Percentiles rank a stretch among this genome's conserved stretches.
Evolutionary conservation across 1,140 invertebrate species (phyloP).

Genomic region (Lordiphosa stackelbergi): DNA sequence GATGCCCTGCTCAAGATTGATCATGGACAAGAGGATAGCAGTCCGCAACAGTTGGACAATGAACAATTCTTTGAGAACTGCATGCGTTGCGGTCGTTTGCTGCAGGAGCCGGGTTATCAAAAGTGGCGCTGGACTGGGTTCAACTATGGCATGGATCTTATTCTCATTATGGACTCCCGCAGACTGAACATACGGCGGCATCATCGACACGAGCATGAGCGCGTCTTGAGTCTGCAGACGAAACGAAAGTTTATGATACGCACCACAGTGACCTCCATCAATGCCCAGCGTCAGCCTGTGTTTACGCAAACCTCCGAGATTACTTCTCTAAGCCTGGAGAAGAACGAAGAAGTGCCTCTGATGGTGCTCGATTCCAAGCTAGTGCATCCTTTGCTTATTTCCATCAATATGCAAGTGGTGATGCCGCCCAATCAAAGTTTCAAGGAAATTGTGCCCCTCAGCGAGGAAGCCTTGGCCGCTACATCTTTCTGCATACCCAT

Average conservation of each 20-base stretch:
- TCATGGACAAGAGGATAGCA: conserved; percentile 83
- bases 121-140: conserved; percentile 89
- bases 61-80: conserved; percentile 81
- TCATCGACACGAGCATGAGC: conserved; percentile 81
- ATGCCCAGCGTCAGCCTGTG: conserved; percentile 82
- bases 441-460: conserved; percentile 55
- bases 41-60: conserved; percentile 79
- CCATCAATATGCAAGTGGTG: conserved; percentile 84
- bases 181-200: conserved; percentile 81
- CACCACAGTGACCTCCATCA: conserved; percentile 82
- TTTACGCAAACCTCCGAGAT: conserved; percentile 82
- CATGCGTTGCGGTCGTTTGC: conserved; percentile 82
- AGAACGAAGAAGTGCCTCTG: conserved; percentile 83
- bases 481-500: conserved; percentile 58
- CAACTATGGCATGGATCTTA: conserved; percentile 85
- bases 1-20: conserved; percentile 84
- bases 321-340: conserved; percentile 80
- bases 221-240: conserved; percentile 81
- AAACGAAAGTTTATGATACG: conserved; percentile 81
- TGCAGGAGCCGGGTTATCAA: conserved; percentile 81
- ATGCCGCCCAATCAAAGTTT: conserved; percentile 78
- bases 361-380: conserved; percentile 81
- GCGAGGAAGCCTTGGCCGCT: conserved; percentile 37
- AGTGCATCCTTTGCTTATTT: conserved; percentile 83
- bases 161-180: conserved; percentile 82